These are phyloP conservation scores for Thryonomys swinderianus DNA, from an alignment of 2,113 vertebrate species.

Conservation along the genomic window DNA sequence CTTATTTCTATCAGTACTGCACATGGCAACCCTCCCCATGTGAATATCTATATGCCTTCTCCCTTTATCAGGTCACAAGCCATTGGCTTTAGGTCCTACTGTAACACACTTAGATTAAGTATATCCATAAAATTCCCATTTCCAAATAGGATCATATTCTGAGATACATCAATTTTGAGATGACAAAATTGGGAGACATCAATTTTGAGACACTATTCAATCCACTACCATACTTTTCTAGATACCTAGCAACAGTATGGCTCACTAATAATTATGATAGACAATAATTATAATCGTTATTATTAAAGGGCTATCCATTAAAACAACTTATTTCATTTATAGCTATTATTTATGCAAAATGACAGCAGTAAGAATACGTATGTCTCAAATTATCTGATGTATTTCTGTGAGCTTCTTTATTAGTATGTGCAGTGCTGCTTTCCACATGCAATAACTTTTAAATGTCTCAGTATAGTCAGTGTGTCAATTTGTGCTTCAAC, in stretches of 20 bases:
- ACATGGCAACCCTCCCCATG: too few relatives aligned
- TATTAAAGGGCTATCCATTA: background rate
- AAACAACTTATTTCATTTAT: background rate
- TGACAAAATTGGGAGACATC: background rate
- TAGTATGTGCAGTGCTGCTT: background rate
- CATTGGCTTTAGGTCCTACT: background rate
- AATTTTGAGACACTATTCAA: background rate
- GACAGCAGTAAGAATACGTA: background rate
- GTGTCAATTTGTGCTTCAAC: background rate
- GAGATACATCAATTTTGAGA: too few relatives aligned
- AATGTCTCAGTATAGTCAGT: background rate
- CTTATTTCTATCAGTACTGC: background rate
- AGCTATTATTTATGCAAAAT: background rate
- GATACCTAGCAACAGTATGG: background rate
- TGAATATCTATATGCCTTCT: background rate
- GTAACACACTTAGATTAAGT: background rate
- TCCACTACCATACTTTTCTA: background rate
- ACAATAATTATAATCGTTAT: background rate
- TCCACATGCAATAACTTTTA: background rate
- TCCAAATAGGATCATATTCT: background rate
- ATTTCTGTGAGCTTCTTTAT: background rate
- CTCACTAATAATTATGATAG: background rate
- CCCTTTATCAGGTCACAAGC: background rate
- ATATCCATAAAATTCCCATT: background rate
- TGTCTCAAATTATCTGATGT: background rate